Evolutionary conservation across 35 echinoderm and acorn worm species (phyloP).

Genomic region (Lytechinus pictus): DNA sequence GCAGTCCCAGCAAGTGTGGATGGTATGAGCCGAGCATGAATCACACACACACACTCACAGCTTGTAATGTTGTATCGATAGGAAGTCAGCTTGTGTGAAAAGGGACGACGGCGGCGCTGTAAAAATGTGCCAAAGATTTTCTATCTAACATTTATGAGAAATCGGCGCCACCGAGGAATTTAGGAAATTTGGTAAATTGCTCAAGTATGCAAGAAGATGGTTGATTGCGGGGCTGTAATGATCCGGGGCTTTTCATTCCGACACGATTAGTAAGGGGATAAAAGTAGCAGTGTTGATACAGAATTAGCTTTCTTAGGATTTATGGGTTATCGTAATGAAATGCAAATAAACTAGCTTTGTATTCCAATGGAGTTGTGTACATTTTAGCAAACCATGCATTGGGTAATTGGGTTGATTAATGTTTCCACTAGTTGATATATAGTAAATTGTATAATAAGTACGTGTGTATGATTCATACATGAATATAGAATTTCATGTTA

Average conservation of each 20-base stretch:
- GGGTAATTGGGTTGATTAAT: neutral
- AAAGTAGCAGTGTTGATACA: neutral
- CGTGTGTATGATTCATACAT: neutral
- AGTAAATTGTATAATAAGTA: neutral
- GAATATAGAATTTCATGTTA: neutral
- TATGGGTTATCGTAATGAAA: neutral
- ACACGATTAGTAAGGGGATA: neutral
- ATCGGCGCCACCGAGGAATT: neutral
- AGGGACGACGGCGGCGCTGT: neutral
- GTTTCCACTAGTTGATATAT: neutral
- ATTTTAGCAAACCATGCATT: neutral
- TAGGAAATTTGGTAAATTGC: conserved; percentile 13
- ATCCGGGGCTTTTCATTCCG: neutral
- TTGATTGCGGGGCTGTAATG: neutral
- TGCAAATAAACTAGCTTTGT: neutral
- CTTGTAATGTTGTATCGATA: neutral
- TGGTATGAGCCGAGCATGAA: neutral
- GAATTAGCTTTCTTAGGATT: neutral
- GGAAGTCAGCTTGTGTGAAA: neutral
- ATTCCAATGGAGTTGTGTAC: neutral
- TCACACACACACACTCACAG: neutral
- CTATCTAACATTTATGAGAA: conserved; percentile 6
- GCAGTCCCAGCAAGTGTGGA: neutral
- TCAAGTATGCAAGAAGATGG: neutral
- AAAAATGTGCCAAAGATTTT: neutral